Evolutionary conservation across 2,888 invertebrate genomes (phyloP), one percentile per base, ranked within the genome.

Genomic region (Xylota sylvarum): DNA sequence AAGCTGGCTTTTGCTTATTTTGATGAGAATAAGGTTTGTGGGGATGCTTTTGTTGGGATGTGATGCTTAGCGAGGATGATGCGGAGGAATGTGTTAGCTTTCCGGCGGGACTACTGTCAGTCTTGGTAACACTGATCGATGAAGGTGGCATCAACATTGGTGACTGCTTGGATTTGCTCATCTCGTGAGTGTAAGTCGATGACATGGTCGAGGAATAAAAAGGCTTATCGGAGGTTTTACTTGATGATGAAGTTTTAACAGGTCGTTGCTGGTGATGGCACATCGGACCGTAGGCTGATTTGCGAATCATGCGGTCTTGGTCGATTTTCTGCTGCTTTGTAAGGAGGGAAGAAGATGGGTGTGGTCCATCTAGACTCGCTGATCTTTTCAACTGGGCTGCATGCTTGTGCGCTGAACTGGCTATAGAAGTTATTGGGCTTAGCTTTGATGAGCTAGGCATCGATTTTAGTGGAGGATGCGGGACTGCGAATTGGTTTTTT

Each of bases 391-490:
- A 67, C 12, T 89, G 89, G 10, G 89, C 88, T 6, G 89, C 85
- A 48, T 90, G 91, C 84, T 92, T 90, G 74, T 91, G 91, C 30
- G 90, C 91, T 2, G 91, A 88, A 87, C 92, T 92, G 52, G 92
- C 92, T 46, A 92, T 92, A 17, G 92, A 91, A 1, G 91, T 89
- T 6, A 91, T 90, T 9, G 91, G 90, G 23, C 86, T 82, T 56
- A 90, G 89, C 65, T 90, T 90, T 7, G 89, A 88, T 5, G 90
- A 84, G 65, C 78, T 89, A 5, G 88, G 86, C 70, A 89, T 85
- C 40, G 80, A 83, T 37, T 90, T 90, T 30, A 89, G 89, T 32
- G 90, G 89, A 27, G 91, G 89, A 32, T 90, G 92, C 1, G 92
- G 92, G 88, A 92, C 89, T 23, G 88, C 90, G 76, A 92, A 92